phyloP scores from a whole-genome alignment of 2,888 invertebrate species.

The Hypsopygia costalis region DNA sequence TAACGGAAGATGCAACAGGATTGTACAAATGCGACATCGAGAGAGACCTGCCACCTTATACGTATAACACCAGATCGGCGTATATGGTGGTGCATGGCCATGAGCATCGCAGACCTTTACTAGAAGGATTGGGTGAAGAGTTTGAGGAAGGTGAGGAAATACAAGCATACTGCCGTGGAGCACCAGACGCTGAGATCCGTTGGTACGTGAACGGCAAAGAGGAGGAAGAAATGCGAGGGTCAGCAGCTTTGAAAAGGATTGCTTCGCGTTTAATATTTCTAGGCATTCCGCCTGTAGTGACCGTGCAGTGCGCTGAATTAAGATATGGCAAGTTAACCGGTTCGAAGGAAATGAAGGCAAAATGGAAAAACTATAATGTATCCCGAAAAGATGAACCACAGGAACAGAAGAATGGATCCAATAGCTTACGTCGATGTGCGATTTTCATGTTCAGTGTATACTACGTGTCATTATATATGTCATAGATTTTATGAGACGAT shows the following conservation, averaged over 20 bases:
- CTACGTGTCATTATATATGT: constrained; percentile 12
- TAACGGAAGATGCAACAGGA: constrained; percentile 63
- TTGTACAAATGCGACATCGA: constrained; percentile 67
- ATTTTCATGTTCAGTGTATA: constrained; percentile 19
- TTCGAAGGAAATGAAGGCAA: constrained; percentile 49
- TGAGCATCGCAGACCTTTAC: constrained; percentile 46
- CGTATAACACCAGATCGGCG: constrained; percentile 50
- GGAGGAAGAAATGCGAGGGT: constrained; percentile 44
- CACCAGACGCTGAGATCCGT: constrained; percentile 49
- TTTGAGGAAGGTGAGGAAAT: constrained; percentile 59
- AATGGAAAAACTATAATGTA: constrained; percentile 37
- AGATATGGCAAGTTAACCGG: constrained; percentile 67
- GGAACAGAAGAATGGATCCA: constrained; percentile 32
- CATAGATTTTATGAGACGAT: neutral
- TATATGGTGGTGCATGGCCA: constrained; percentile 60
- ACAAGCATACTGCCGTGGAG: constrained; percentile 56
- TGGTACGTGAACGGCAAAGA: constrained; percentile 68
- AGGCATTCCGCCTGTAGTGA: constrained; percentile 70
- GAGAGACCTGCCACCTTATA: constrained; percentile 56
- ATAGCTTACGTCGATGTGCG: constrained; percentile 15
- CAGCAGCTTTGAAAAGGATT: constrained; percentile 37
- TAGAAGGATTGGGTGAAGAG: constrained; percentile 55
- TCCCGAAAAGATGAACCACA: constrained; percentile 31
- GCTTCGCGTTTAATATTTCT: constrained; percentile 50
- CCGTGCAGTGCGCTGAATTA: constrained; percentile 71